A percentile compares a stretch with the other conserved stretches of the same genome.
These are phyloP conservation scores for Lagopus leucura DNA, from an alignment of 2,113 vertebrate genomes.

Conservation along the genomic window DNA sequence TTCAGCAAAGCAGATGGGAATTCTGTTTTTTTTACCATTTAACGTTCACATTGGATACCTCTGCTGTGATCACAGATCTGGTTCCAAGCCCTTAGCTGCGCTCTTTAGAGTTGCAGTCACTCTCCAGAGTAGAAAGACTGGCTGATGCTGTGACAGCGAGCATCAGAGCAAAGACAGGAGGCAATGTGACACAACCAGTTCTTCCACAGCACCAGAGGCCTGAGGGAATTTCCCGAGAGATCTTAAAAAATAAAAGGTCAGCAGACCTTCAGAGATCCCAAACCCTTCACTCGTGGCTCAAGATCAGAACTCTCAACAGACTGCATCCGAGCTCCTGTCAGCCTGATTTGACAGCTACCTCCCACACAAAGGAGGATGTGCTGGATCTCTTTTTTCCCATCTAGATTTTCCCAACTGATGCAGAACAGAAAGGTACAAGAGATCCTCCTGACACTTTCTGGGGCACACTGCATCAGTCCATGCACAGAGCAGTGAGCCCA, in stretches of 20 bases:
- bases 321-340: neutral
- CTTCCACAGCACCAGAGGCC: neutral
- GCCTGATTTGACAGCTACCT: neutral
- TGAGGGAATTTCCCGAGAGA: neutral
- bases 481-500: neutral
- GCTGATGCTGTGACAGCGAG: accelerated
- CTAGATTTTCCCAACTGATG: neutral
- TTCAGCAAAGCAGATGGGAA: neutral
- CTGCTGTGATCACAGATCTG: neutral
- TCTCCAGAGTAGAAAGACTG: neutral
- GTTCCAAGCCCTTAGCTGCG: neutral
- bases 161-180: neutral
- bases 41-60: neutral
- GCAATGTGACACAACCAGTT: neutral
- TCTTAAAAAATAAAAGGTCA: neutral
- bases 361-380: neutral
- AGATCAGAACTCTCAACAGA: neutral
- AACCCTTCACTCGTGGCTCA: neutral
- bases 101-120: neutral
- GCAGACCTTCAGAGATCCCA: neutral
- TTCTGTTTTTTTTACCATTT: neutral
- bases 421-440: neutral
- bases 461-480: neutral
- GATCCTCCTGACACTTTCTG: accelerated
- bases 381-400: neutral